Percentiles rank a stretch among this genome's conserved stretches.
Conservation (phyloP, 2,888 invertebrate species). For the Drosophila paracracens region DNA sequence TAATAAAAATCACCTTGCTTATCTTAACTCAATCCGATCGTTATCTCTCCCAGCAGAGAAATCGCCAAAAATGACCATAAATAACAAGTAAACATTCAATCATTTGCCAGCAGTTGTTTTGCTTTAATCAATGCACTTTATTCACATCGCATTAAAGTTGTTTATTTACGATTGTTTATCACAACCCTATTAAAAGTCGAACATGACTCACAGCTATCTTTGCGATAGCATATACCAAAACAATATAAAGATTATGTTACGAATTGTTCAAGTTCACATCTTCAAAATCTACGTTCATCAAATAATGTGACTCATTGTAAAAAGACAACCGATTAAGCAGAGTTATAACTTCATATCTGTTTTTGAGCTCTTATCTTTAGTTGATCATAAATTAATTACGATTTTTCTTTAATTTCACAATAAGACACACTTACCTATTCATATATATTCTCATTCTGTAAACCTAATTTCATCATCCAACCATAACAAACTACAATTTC, state of each 20-base stretch:
- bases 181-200: neutral
- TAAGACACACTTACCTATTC: neutral
- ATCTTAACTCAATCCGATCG: neutral
- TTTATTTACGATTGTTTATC: neutral
- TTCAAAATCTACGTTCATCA: conserved; percentile 14
- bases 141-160: neutral
- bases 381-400: conserved; percentile 33
- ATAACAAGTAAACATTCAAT: neutral
- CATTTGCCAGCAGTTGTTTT: neutral
- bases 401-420: conserved; percentile 41
- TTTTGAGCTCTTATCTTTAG: conserved; percentile 29
- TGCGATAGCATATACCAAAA: conserved; percentile 12
- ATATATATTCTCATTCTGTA: neutral
- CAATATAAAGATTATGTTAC: conserved; percentile 18
- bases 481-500: conserved; percentile 8
- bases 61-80: neutral
- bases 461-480: conserved; percentile 39
- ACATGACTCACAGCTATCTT: neutral
- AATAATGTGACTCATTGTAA: conserved; percentile 27
- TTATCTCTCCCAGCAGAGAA: neutral
- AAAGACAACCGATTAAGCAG: neutral
- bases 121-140: neutral
- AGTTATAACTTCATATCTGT: conserved; percentile 3
- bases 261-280: conserved; percentile 6
- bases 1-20: neutral